Conservation (phyloP, 2,797 vertebrate species). For the Gymnoscopelus braueri region DNA sequence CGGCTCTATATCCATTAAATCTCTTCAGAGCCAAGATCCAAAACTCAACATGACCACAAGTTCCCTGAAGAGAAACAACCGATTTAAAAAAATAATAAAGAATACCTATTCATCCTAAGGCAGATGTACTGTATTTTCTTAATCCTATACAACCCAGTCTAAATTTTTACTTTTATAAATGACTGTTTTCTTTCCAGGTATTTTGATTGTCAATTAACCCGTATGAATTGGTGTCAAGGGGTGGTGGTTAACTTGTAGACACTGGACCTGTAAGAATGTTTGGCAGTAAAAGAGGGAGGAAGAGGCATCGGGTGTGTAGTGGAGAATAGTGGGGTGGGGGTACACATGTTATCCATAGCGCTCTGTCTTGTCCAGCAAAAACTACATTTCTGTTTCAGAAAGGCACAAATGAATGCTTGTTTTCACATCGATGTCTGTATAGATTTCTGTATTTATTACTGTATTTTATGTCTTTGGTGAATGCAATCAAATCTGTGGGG, state of each 20-base stretch:
- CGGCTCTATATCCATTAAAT: slow-evolving; percentile 65
- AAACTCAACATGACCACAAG: slow-evolving; percentile 78
- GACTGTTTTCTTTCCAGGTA: slow-evolving; percentile 59
- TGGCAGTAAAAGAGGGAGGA: slow-evolving; percentile 57
- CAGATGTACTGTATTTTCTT: slow-evolving; percentile 53
- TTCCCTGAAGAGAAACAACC: slow-evolving; percentile 83
- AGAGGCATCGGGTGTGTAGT: slow-evolving; percentile 52
- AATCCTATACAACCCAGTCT: slow-evolving; percentile 59
- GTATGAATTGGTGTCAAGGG: slow-evolving; percentile 70
- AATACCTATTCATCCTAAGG: slow-evolving; percentile 64
- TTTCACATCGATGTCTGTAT: no score
- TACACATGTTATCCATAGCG: slow-evolving; percentile 9
- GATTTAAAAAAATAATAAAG: slow-evolving; percentile 61
- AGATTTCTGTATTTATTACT: no score
- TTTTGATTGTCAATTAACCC: slow-evolving; percentile 76
- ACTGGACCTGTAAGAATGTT: slow-evolving; percentile 61
- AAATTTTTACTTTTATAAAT: slow-evolving; percentile 53
- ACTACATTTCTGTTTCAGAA: neutral
- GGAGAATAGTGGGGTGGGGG: slow-evolving; percentile 25
- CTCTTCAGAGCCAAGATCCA: slow-evolving; percentile 75
- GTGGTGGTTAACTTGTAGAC: slow-evolving; percentile 59
- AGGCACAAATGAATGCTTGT: no score
- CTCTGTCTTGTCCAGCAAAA: slow-evolving; percentile 7
- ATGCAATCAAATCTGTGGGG: no score
- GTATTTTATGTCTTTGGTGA: no score